Evolutionary conservation across 1,140 invertebrate species (phyloP).

Genomic region (Chrysopa pallens): DNA sequence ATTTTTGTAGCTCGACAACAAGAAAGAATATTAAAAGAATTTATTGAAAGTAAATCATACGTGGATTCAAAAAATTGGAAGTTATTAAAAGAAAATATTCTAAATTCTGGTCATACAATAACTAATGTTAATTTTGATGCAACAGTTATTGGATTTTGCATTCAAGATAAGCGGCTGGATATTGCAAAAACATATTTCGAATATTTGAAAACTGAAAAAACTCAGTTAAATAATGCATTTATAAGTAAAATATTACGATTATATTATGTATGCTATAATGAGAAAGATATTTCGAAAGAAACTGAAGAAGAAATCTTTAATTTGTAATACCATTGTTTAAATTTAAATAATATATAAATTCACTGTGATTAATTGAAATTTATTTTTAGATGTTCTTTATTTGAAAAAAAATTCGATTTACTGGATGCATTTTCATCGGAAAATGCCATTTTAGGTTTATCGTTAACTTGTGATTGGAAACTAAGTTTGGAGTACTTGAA

Average conservation of each 20-base stretch:
- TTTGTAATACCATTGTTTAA: neutral
- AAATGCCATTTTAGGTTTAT: slow-evolving; percentile 35
- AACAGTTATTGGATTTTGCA: neutral
- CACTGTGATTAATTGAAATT: neutral
- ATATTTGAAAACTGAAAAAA: neutral
- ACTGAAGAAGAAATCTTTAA: neutral
- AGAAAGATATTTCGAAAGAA: neutral
- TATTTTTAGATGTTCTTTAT: slow-evolving; percentile 15
- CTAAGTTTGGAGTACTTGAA: slow-evolving; percentile 36
- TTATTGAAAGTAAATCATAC: too few relatives aligned
- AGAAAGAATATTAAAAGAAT: too few relatives aligned
- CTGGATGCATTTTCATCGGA: slow-evolving; percentile 36
- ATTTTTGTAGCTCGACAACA: too few relatives aligned
- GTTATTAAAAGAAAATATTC: neutral
- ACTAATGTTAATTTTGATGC: neutral
- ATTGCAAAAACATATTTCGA: neutral
- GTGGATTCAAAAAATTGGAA: too few relatives aligned
- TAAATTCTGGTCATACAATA: neutral
- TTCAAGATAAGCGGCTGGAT: neutral
- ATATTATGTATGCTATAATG: neutral
- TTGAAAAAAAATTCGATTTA: slow-evolving; percentile 32
- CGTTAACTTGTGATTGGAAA: slow-evolving; percentile 39
- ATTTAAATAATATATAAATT: neutral
- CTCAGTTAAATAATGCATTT: neutral
- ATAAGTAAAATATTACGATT: neutral